phyloP scores from a whole-genome alignment of 1,140 invertebrate species.

The Heliconius eleuchia region DNA sequence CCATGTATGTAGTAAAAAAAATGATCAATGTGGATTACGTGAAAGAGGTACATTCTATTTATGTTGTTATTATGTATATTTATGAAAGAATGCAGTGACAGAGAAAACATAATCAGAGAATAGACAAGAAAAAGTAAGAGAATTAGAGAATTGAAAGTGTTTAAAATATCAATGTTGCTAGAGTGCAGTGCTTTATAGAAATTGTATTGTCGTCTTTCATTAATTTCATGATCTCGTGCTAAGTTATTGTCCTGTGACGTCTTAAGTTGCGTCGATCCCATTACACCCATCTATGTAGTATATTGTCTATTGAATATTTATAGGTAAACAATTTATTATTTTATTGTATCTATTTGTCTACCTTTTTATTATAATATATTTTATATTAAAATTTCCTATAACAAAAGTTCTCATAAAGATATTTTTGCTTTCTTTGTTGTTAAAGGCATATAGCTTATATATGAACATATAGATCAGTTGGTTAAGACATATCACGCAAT shows the following conservation, averaged over 20 bases:
- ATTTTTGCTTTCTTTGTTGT: neutral
- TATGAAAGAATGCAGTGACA: neutral
- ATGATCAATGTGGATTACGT: neutral
- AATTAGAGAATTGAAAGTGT: neutral
- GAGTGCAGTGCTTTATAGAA: neutral
- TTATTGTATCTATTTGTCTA: neutral
- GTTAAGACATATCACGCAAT: too few relatives aligned
- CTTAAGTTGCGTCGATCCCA: neutral
- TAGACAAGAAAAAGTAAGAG: neutral
- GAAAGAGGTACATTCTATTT: neutral
- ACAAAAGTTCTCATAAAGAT: neutral
- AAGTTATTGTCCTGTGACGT: conserved; percentile 17
- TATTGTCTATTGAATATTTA: neutral
- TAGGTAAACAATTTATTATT: neutral
- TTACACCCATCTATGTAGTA: neutral
- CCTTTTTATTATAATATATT: neutral
- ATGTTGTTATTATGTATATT: neutral
- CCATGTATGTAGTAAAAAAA: neutral
- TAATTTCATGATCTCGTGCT: neutral
- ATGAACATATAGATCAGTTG: too few relatives aligned
- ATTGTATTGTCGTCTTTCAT: neutral
- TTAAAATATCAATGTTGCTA: neutral
- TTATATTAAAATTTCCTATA: neutral
- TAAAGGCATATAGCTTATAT: too few relatives aligned
- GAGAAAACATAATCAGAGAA: neutral